Percentiles rank a stretch among this genome's conserved stretches.
phyloP scores from a whole-genome alignment of 2,113 vertebrate genomes.

The Nesogale talazaci region DNA sequence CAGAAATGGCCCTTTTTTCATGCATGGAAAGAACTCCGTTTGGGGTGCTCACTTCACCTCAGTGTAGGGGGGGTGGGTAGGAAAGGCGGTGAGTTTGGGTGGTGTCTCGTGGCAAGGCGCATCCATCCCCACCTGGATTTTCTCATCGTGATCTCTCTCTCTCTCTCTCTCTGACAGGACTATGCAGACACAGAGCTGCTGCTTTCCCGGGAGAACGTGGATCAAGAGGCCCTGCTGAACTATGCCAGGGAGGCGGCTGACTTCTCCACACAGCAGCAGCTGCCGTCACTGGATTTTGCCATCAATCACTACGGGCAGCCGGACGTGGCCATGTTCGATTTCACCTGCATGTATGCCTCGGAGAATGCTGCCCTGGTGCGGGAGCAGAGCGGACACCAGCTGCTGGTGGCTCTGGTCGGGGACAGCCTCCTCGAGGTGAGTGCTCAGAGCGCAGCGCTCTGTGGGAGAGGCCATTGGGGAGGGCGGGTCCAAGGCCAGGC shows the following conservation, averaged over 20 bases:
- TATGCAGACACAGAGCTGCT: conserved; percentile 95
- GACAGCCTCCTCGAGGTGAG: conserved; percentile 98
- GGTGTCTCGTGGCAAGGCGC: neutral
- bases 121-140: neutral
- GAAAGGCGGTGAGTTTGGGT: neutral
- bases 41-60: neutral
- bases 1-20: neutral
- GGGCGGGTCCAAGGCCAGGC: too few relatives aligned
- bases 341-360: conserved; percentile 99
- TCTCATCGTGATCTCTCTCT: neutral
- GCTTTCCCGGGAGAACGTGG: conserved; percentile 96
- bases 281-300: conserved; percentile 96
- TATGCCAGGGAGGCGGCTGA: conserved; percentile 96
- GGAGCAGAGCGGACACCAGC: conserved; percentile 92
- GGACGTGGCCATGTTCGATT: conserved; percentile 99
- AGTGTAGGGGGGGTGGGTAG: neutral
- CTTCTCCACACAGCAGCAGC: conserved; percentile 97
- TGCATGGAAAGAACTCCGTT: neutral
- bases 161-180: conserved; percentile 87
- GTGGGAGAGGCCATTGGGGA: too few relatives aligned
- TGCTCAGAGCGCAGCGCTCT: neutral
- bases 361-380: conserved; percentile 97
- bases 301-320: conserved; percentile 99
- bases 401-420: conserved; percentile 95
- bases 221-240: conserved; percentile 94